Percentiles rank a stretch among this genome's conserved stretches.
These are phyloP conservation scores for Platypus cylindrus DNA, from an alignment of 2,888 invertebrate species.

Conservation along the genomic window DNA sequence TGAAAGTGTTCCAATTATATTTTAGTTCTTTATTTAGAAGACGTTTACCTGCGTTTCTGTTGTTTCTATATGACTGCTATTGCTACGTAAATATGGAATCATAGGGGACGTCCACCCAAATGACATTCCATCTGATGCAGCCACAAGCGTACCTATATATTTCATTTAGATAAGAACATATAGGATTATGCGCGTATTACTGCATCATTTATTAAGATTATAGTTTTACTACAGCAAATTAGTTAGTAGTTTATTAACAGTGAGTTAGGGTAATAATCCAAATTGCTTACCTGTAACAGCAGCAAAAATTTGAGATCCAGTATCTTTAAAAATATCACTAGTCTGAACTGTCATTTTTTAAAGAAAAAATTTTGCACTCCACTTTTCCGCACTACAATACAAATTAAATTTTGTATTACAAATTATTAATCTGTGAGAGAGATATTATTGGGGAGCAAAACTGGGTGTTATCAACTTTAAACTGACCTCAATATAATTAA, in stretches of 20 bases:
- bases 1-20: too few relatives aligned
- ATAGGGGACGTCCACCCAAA: constrained; percentile 35
- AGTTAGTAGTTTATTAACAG: too few relatives aligned
- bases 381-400: too few relatives aligned
- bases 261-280: not conserved
- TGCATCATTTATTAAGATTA: too few relatives aligned
- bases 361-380: too few relatives aligned
- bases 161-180: too few relatives aligned
- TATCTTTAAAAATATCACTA: constrained; percentile 14
- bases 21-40: constrained; percentile 1
- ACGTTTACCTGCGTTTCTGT: constrained; percentile 17
- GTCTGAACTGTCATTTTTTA: constrained; percentile 12
- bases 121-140: constrained; percentile 34
- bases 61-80: constrained; percentile 27
- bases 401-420: too few relatives aligned
- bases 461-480: too few relatives aligned
- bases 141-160: constrained; percentile 31
- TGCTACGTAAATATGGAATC: constrained; percentile 26
- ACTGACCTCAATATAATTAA: too few relatives aligned
- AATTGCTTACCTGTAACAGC: constrained; percentile 13
- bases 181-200: too few relatives aligned
- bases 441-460: not conserved
- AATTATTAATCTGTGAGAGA: not conserved
- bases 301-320: constrained; percentile 14
- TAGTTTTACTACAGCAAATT: too few relatives aligned